Evolutionary conservation across 2,888 invertebrate genomes (phyloP).

Genomic region (Caenorhabditis imperialis): DNA sequence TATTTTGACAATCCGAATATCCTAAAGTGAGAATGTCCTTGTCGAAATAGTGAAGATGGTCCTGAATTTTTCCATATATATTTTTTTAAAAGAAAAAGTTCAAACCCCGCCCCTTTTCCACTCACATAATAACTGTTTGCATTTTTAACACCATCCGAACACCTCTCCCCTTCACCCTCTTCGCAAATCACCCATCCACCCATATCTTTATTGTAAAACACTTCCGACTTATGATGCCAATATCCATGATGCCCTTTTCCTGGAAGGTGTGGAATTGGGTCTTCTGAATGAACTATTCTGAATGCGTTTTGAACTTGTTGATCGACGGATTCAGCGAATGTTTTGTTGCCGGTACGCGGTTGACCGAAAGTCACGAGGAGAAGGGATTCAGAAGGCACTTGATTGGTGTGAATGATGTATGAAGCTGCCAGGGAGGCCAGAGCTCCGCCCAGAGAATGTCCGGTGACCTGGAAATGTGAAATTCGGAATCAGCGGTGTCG

Average conservation of each 20-base stretch:
- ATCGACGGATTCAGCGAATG: conserved; percentile 56
- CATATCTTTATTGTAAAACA: conserved; percentile 65
- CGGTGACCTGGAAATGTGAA: conserved; percentile 34
- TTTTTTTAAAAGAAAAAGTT: not conserved
- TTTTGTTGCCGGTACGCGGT: conserved; percentile 61
- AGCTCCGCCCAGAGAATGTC: conserved; percentile 64
- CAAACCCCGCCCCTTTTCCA: not conserved
- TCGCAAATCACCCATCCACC: conserved; percentile 55
- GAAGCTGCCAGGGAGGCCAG: conserved; percentile 62
- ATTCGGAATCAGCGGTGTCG: too few species aligned
- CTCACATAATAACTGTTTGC: conserved; percentile 25
- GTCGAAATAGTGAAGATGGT: conserved; percentile 55
- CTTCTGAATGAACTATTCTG: conserved; percentile 58
- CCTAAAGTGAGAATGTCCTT: conserved; percentile 17
- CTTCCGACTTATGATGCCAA: conserved; percentile 62
- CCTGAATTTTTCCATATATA: too few species aligned
- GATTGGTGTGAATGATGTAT: conserved; percentile 34
- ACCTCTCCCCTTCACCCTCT: conserved; percentile 55
- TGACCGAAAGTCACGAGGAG: conserved; percentile 65
- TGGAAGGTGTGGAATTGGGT: conserved; percentile 62
- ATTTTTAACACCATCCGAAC: conserved; percentile 50
- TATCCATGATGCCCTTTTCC: conserved; percentile 59
- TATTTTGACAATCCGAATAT: conserved; percentile 22
- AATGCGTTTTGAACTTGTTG: conserved; percentile 44
- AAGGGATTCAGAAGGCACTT: conserved; percentile 13